Evolutionary conservation across 1,140 invertebrate genomes (phyloP), one percentile per base, ranked within the genome.

Genomic region (Orchestia grillus): DNA sequence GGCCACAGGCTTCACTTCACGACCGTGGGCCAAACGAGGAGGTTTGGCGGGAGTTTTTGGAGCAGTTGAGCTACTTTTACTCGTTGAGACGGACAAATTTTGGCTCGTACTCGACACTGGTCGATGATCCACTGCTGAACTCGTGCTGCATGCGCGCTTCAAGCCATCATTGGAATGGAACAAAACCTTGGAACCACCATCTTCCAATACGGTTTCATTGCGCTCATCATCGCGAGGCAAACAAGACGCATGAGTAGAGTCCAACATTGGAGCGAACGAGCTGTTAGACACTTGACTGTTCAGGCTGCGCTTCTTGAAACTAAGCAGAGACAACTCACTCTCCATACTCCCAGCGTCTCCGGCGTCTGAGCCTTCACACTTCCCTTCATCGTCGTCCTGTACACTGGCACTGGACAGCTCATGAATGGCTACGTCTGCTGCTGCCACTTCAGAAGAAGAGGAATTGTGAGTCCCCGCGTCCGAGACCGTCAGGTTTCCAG

Each of bases 171-270:
- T 77, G 11, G 62, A 77, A 15, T 28, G 62, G 15, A 36, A 15
- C 62, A 77, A 23, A 36, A 77, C 62, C 62, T 77, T 77, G 28
- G 28, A 77, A 77, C 28, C 42, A 42, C 28, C 88, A 90, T 15
- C 28, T 41, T 90, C 28, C 3, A 42, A 41, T 4, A 0, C 88
- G 42, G 88, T 90, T 77, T 42, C 88, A 43, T 42, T 90, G 6
- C 15, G 88, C 11, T 42, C 43, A 42, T 42, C 88, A 90, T 15
- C 4, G 88, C 88, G 88, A 90, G 36, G 88, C 43, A 94, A n/a
- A 44, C 92, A 45, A 0, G 92, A 94, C 44, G 92, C 47, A 44
- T 94, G 92, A 40, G 92, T 94, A n/a, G 92, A 94, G 44, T 94
- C 92, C 36, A 94, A 94, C 8, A 44, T n/a, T 6, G 92, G 92